Conservation (phyloP, 1,140 invertebrate genomes). For the Spodoptera frugiperda region DNA sequence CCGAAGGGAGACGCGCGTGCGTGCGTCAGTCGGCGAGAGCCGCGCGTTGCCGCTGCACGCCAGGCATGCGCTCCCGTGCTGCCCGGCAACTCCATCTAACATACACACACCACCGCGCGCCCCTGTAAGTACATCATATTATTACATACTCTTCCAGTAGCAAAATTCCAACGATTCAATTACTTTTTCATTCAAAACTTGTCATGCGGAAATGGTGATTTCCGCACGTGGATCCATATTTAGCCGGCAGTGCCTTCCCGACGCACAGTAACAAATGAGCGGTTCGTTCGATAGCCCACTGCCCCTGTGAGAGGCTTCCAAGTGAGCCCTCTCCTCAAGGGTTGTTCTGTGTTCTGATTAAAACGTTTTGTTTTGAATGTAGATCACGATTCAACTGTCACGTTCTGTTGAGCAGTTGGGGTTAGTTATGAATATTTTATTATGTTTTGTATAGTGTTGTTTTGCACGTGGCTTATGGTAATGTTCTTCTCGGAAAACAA, state of each 20-base stretch:
- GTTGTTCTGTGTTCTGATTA: conserved; percentile 76
- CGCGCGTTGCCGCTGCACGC: conserved; percentile 70
- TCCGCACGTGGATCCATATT: conserved; percentile 79
- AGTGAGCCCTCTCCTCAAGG: conserved; percentile 74
- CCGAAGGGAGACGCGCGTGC: conserved; percentile 70
- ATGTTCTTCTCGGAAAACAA: conserved; percentile 1
- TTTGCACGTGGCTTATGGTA: conserved; percentile 38
- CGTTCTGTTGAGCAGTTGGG: conserved; percentile 42
- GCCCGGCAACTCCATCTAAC: conserved; percentile 52
- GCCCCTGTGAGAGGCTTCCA: conserved; percentile 82
- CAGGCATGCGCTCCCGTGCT: conserved; percentile 67
- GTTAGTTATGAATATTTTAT: conserved; percentile 35
- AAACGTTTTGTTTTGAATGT: conserved; percentile 61
- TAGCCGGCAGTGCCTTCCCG: conserved; percentile 65
- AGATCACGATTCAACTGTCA: conserved; percentile 53
- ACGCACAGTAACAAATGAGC: conserved; percentile 80
- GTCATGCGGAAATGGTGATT: conserved; percentile 60
- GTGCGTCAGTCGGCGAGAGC: conserved; percentile 75
- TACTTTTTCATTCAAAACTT: conserved; percentile 67
- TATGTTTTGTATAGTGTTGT: conserved; percentile 19
- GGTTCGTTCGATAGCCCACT: conserved; percentile 85
- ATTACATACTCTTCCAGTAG: conserved; percentile 17
- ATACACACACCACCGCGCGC: conserved; percentile 73
- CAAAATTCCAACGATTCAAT: not conserved
- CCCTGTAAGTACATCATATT: conserved; percentile 75